Evolutionary conservation across 2,888 invertebrate genomes (phyloP).

Genomic region (Melikaiella ostensackeni): DNA sequence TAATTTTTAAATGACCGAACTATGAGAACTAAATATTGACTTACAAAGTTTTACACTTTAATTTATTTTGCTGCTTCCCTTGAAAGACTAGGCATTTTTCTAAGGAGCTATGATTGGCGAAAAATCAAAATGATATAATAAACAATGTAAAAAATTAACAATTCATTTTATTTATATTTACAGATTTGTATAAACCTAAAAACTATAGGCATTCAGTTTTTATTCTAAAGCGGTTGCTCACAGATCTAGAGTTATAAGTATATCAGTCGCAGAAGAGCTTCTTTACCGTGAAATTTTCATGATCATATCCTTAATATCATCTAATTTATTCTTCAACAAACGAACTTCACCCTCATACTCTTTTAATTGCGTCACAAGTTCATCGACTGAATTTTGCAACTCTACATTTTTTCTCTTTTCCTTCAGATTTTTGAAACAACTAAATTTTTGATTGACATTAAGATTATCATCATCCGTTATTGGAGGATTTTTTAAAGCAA

Average conservation of each 20-base stretch:
- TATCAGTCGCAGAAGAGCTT: background rate
- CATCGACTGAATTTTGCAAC: background rate
- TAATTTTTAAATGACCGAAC: background rate
- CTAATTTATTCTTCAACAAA: background rate
- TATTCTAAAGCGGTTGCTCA: too few species aligned
- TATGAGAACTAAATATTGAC: background rate
- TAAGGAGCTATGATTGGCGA: too few species aligned
- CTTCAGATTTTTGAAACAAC: background rate
- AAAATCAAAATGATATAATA: background rate
- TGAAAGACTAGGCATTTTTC: too few species aligned
- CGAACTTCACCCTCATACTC: background rate
- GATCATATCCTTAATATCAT: background rate
- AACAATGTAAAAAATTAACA: background rate
- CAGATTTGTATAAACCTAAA: background rate
- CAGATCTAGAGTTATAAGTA: too few species aligned
- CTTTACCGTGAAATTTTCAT: background rate
- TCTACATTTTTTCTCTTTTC: background rate
- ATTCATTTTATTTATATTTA: background rate
- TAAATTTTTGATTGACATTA: constrained; percentile 38
- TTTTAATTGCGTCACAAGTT: background rate
- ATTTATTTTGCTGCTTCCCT: too few species aligned
- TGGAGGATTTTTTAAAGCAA: constrained; percentile 74
- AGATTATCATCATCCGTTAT: constrained; percentile 62
- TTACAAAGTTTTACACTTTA: too few species aligned
- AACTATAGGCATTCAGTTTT: too few species aligned